These are phyloP conservation scores for Mormyrus lacerda DNA, from an alignment of 2,113 vertebrate species.

Conservation along the genomic window DNA sequence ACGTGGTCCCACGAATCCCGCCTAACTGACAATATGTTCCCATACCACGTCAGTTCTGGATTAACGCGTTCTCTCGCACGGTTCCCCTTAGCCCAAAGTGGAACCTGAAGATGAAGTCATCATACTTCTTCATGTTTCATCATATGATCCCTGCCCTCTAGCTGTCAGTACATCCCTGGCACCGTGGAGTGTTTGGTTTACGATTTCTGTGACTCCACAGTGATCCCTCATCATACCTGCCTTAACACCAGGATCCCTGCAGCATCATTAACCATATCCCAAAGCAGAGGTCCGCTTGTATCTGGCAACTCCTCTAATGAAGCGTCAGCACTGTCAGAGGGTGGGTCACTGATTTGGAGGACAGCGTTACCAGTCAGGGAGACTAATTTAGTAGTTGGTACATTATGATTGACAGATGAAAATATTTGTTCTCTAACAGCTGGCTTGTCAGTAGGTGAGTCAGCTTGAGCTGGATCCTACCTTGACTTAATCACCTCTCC, in stretches of 20 bases:
- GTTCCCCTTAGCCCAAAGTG: not conserved
- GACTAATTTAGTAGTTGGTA: not conserved
- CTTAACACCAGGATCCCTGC: not conserved
- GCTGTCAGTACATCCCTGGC: not conserved
- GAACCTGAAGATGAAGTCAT: not conserved
- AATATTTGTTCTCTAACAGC: not conserved
- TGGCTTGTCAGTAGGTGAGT: not conserved
- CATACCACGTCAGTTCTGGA: not conserved
- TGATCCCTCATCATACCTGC: not conserved
- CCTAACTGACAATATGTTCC: not conserved
- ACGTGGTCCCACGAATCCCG: not conserved
- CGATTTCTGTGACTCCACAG: not conserved
- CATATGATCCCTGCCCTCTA: not conserved
- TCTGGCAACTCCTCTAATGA: not conserved
- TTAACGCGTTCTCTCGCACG: not conserved
- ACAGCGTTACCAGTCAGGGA: not conserved
- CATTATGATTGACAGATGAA: not conserved
- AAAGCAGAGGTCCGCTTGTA: not conserved
- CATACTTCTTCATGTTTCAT: not conserved
- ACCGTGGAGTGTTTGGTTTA: not conserved
- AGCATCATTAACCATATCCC: not conserved
- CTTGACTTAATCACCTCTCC: slow-evolving; percentile 1
- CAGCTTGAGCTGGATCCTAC: not conserved
- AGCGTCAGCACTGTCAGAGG: not conserved
- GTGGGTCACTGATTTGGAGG: not conserved